These are phyloP conservation scores for Hypanus sabinus DNA, from an alignment of 2,113 vertebrate genomes.

Conservation along the genomic window DNA sequence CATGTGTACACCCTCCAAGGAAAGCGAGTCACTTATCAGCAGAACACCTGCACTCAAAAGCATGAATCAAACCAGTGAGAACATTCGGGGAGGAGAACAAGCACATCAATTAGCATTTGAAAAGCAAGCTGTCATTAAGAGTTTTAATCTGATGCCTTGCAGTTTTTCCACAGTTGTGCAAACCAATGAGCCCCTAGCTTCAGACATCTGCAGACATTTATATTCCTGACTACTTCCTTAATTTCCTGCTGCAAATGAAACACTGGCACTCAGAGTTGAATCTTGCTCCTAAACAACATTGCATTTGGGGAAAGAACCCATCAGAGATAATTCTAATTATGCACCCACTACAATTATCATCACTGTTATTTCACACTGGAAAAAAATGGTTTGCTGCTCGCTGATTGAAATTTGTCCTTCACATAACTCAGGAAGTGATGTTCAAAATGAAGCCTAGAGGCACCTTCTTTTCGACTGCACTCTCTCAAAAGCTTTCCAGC, in stretches of 20 bases:
- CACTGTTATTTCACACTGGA: background rate
- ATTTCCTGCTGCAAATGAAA: constrained; percentile 32
- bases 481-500: too few relatives aligned
- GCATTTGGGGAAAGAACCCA: constrained; percentile 8
- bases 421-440: background rate
- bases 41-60: constrained; percentile 9
- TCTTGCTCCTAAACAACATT: constrained; percentile 13
- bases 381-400: background rate
- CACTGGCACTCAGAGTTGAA: background rate
- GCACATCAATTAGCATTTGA: background rate
- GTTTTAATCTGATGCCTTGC: constrained; percentile 28
- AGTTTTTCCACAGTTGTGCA: background rate
- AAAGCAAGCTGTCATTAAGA: constrained; percentile 9
- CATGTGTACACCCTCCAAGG: background rate
- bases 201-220: constrained; percentile 29
- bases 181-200: constrained; percentile 1
- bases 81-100: background rate
- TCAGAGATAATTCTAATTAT: background rate
- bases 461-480: background rate
- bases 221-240: constrained; percentile 6
- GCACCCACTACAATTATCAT: constrained; percentile 22
- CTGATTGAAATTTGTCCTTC: background rate
- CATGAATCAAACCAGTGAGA: background rate
- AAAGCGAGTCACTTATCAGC: background rate
- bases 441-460: background rate